A percentile compares a stretch with the other conserved stretches of the same genome.
Evolutionary conservation across 64 coral and sea anemone genomes (phyloP).

Genomic region (Montipora efflorescens): DNA sequence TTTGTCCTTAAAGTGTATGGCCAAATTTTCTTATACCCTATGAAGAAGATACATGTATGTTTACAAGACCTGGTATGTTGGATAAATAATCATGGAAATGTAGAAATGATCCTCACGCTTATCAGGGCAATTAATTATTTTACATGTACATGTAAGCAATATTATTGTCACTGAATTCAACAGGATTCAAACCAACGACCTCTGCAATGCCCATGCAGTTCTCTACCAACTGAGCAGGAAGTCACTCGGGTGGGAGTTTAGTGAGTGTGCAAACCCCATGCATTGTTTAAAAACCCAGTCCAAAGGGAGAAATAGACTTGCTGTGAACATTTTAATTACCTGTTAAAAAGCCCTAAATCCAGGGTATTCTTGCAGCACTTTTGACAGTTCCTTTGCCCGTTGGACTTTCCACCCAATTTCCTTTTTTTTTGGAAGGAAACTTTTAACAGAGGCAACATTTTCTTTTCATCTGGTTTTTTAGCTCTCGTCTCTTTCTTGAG

Average conservation of each 20-base stretch:
- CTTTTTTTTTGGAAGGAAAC: not conserved
- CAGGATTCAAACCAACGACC: no score
- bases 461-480: no score
- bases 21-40: not conserved
- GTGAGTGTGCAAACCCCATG: no score
- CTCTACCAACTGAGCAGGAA: no score
- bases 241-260: no score
- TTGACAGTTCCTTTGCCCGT: constrained; percentile 15
- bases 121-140: no score
- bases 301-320: not conserved
- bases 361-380: constrained; percentile 21
- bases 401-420: not conserved
- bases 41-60: not conserved
- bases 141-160: no score
- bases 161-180: no score
- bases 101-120: no score
- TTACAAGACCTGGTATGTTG: not conserved
- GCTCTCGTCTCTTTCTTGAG: no score
- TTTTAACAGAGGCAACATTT: not conserved
- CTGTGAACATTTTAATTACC: not conserved
- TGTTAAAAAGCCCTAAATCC: constrained; percentile 3
- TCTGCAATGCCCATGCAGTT: no score
- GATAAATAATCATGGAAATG: not conserved
- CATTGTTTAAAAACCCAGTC: not conserved
- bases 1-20: not conserved